Conservation (phyloP, 2,888 invertebrate genomes). For the Erynnis tages region DNA sequence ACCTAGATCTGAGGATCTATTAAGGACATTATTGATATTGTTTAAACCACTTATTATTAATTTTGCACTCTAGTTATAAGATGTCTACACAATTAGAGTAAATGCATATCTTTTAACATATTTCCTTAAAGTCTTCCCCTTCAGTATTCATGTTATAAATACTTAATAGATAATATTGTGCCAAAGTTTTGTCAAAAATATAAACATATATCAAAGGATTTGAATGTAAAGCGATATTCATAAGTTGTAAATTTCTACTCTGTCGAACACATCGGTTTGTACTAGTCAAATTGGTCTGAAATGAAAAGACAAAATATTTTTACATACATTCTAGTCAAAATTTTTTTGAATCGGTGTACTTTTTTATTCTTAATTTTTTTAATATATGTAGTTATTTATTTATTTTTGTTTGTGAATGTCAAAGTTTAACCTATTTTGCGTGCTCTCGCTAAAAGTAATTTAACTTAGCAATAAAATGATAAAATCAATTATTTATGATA, state of each 20-base stretch:
- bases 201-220: constrained; percentile 40
- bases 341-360: constrained; percentile 59
- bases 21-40: constrained; percentile 27
- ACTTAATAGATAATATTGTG: constrained; percentile 55
- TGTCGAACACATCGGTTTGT: constrained; percentile 54
- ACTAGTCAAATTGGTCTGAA: constrained; percentile 76
- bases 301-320: constrained; percentile 55
- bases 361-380: constrained; percentile 41
- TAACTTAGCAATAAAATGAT: constrained; percentile 75
- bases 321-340: constrained; percentile 72
- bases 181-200: constrained; percentile 68
- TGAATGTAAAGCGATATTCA: constrained; percentile 45
- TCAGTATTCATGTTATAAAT: constrained; percentile 66
- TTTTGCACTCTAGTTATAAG: constrained; percentile 76
- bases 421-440: constrained; percentile 54
- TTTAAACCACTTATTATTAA: constrained; percentile 61
- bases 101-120: constrained; percentile 68
- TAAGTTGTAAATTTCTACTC: constrained; percentile 45
- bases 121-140: constrained; percentile 73
- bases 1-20: constrained; percentile 28
- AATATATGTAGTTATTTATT: constrained; percentile 45
- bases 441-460: constrained; percentile 63
- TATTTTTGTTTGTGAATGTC: constrained; percentile 49
- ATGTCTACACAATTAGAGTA: constrained; percentile 54
- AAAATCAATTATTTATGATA: constrained; percentile 80